phyloP scores from a whole-genome alignment of 2,888 invertebrate genomes.

The Oscheius onirici region DNA sequence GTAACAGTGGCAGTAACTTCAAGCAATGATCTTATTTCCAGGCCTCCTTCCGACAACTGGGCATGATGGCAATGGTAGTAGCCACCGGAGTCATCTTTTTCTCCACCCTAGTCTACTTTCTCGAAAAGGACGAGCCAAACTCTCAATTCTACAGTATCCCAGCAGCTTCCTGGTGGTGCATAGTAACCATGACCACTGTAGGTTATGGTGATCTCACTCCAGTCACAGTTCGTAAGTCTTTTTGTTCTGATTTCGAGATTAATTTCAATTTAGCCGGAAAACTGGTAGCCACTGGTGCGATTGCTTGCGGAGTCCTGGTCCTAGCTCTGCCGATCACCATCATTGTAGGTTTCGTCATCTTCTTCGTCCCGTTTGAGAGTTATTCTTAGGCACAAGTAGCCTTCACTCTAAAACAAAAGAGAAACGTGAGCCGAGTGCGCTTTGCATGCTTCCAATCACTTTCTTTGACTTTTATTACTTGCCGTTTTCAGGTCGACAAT shows the following conservation, averaged over 20 bases:
- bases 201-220: conserved; percentile 66
- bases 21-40: conserved; percentile 13
- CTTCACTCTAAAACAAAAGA: conserved; percentile 34
- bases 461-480: neutral
- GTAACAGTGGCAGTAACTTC: neutral
- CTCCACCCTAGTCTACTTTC: conserved; percentile 66
- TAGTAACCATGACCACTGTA: conserved; percentile 62
- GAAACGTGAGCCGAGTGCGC: conserved; percentile 33
- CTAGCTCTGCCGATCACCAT: conserved; percentile 58
- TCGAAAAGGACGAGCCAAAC: conserved; percentile 67
- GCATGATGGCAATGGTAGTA: conserved; percentile 70
- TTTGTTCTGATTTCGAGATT: neutral
- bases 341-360: conserved; percentile 52
- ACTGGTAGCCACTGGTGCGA: conserved; percentile 64
- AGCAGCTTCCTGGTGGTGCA: conserved; percentile 67
- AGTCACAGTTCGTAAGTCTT: conserved; percentile 60
- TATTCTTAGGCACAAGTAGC: conserved; percentile 58
- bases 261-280: conserved; percentile 54
- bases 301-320: conserved; percentile 57
- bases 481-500: conserved; percentile 60
- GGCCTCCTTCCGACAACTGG: conserved; percentile 62
- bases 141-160: conserved; percentile 65
- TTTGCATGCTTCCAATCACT: conserved; percentile 13
- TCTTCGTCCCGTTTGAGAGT: neutral
- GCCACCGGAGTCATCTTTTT: conserved; percentile 69